Evolutionary conservation across 1,140 invertebrate species (phyloP).

Genomic region (Bombus pascuorum): DNA sequence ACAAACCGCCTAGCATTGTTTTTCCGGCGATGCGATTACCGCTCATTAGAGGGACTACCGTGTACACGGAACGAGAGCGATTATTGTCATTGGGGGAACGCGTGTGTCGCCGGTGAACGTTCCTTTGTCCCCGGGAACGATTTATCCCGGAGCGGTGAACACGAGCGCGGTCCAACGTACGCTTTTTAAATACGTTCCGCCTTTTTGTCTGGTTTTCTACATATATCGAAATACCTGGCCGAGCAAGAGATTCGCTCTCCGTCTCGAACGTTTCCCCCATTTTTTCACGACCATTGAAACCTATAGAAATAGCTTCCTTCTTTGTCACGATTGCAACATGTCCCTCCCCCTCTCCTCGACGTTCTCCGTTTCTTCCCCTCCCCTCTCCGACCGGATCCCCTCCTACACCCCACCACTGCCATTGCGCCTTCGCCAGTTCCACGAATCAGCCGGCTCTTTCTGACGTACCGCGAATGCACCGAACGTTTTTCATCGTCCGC

Average conservation of each 20-base stretch:
- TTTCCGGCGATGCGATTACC: background rate
- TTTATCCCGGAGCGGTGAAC: background rate
- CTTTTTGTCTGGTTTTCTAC: constrained; percentile 30
- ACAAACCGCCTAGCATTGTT: constrained; percentile 1
- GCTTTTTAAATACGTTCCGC: constrained; percentile 29
- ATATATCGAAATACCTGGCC: constrained; percentile 22
- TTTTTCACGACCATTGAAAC: constrained; percentile 16
- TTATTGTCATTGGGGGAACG: constrained; percentile 2
- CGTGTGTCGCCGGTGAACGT: background rate
- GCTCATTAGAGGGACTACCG: background rate
- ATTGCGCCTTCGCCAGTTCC: background rate
- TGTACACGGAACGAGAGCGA: constrained; percentile 5
- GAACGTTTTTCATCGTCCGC: background rate
- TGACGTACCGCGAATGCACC: background rate
- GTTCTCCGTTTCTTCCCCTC: background rate
- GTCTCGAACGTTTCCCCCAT: background rate
- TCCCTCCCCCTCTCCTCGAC: background rate
- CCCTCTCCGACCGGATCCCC: background rate
- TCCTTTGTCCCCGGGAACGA: background rate
- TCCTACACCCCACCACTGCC: too few species aligned
- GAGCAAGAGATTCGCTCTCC: background rate
- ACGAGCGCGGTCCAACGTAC: background rate
- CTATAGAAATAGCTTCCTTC: constrained; percentile 8
- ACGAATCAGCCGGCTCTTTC: background rate
- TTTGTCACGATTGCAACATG: constrained; percentile 4